Base-by-base conservation (phyloP, 2,113 vertebrate species). In the Indicator indicator region DNA sequence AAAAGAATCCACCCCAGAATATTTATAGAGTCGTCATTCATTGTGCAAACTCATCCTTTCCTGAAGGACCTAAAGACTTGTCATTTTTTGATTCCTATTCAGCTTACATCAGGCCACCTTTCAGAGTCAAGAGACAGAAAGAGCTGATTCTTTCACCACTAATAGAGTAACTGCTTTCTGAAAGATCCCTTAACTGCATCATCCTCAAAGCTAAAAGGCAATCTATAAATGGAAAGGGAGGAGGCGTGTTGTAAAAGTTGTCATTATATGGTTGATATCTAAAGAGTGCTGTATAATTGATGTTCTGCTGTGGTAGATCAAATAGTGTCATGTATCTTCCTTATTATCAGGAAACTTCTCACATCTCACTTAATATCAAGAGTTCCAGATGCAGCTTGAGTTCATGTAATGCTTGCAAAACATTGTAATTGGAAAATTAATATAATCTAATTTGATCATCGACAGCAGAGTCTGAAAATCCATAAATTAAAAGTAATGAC, bases 371-470 rank as follows among this genome's bases (percentile, higher is more conserved):
- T 64, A 85, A 11, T 50, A 62, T 30, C 20, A 88, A 73, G 56
- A 90, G 26, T 83, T 94, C 85, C 88, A 89, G 75, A 77, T 80
- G 36, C 21, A 79, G 5, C 71, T 33, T 76, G 63, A 91, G n/a
- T 63, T 91, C 85, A 83, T 80, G 85, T 87, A 95, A 94, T 70
- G 27, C 9, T 69, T 85, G 9, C 36, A 79, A 38, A 59, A 70
- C 94, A 63, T 73, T 70, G 40, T 70, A 88, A 76, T 76, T 86
- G 64, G 83, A 95, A 94, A 83, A 83, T 70, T 87, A 85, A 72
- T 91, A 36, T 73, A 50, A 91, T 79, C 36, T 89, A 24, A 59
- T 87, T 85, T 55, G 28, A 85, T 79, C 36, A 83, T 16, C 63
- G n/a, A 85, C 20, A 19, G 28, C 6, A 65, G 40, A 54, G 36